Conservation (phyloP, 2,888 invertebrate species). For the Gibbula magus region DNA sequence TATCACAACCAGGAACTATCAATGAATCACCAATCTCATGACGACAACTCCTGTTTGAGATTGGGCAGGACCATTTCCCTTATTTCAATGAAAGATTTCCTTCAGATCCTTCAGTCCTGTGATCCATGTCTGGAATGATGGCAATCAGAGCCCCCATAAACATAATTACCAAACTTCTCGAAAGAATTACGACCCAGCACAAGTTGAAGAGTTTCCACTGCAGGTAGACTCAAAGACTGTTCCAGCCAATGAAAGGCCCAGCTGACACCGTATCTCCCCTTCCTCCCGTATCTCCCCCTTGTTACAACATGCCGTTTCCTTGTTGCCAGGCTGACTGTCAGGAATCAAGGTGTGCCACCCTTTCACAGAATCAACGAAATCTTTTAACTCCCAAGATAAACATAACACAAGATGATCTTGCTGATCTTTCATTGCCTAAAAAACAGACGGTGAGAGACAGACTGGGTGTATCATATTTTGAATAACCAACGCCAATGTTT, state of each 20-base stretch:
- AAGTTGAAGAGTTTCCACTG: not conserved
- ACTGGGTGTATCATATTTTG: not conserved
- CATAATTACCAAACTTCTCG: conserved; percentile 2
- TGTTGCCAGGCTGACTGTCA: no score
- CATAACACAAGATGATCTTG: not conserved
- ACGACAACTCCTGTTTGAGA: not conserved
- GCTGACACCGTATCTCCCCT: not conserved
- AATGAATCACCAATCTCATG: not conserved
- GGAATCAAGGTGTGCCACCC: not conserved
- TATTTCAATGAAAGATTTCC: not conserved
- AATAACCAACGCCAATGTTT: not conserved
- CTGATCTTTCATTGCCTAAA: not conserved
- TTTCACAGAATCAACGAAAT: not conserved
- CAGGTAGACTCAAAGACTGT: conserved; percentile 16
- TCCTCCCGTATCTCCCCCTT: not conserved
- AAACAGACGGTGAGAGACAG: not conserved
- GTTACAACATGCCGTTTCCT: not conserved
- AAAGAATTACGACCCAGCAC: not conserved
- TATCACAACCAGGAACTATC: not conserved
- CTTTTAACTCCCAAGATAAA: not conserved
- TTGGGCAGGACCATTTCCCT: not conserved
- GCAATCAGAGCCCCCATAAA: not conserved
- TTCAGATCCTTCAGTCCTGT: no score
- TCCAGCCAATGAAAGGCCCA: not conserved
- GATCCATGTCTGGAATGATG: not conserved